A percentile compares a stretch with the other conserved stretches of the same genome.
phyloP scores from a whole-genome alignment of 2,888 invertebrate species.

The Melanostoma mellinum region DNA sequence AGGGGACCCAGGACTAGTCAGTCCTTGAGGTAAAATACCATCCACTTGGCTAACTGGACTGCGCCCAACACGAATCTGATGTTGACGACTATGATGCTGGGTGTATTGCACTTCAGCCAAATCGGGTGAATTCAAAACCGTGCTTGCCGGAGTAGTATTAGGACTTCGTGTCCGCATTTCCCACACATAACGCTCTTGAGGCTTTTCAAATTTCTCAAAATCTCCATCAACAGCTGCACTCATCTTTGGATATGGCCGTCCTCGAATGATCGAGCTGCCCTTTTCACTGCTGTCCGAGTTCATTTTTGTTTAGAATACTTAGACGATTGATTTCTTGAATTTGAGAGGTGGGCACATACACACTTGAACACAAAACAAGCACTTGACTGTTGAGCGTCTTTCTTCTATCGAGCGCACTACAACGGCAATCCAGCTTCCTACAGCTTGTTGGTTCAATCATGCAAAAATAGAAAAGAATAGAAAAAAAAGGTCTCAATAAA shows the following conservation, averaged over 20 bases:
- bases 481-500: constrained; percentile 48
- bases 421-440: constrained; percentile 53
- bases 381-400: constrained; percentile 58
- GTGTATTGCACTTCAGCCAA: constrained; percentile 79
- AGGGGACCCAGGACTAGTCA: constrained; percentile 80
- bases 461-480: constrained; percentile 29
- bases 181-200: constrained; percentile 81
- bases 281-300: constrained; percentile 73
- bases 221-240: constrained; percentile 52
- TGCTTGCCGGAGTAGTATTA: constrained; percentile 81
- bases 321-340: constrained; percentile 40
- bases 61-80: constrained; percentile 80
- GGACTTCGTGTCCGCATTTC: constrained; percentile 81
- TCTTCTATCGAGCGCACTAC: constrained; percentile 59
- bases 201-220: constrained; percentile 72
- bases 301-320: constrained; percentile 62
- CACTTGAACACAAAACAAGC: constrained; percentile 40
- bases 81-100: constrained; percentile 77
- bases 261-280: constrained; percentile 61
- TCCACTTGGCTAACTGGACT: constrained; percentile 80
- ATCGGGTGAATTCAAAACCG: constrained; percentile 81
- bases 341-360: constrained; percentile 28
- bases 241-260: constrained; percentile 64
- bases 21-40: constrained; percentile 76
- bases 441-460: constrained; percentile 41